Conservation (phyloP, 2,888 invertebrate species). For the Zelleria hepariella region DNA sequence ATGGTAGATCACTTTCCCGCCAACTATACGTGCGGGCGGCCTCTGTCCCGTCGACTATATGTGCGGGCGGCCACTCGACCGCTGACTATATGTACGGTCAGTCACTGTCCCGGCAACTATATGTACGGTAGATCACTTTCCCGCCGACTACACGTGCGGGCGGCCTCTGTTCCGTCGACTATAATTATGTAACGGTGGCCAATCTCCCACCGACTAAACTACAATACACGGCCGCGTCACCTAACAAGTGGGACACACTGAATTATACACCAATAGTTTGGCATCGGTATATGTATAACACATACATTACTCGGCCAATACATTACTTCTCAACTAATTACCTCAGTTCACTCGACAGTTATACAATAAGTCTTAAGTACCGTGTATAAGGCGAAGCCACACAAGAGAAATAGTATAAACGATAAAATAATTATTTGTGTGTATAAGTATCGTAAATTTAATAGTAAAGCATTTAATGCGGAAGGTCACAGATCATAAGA, state of each 20-base stretch:
- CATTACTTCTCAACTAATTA: neutral
- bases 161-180: too few species aligned
- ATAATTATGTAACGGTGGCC: too few species aligned
- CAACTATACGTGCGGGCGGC: too few species aligned
- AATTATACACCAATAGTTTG: neutral
- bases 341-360: neutral
- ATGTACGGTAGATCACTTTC: too few species aligned
- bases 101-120: neutral
- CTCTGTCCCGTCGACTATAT: too few species aligned
- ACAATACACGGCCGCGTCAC: too few species aligned
- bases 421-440: neutral
- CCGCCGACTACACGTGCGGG: too few species aligned
- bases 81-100: too few species aligned
- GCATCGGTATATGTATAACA: neutral
- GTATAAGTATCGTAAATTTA: neutral
- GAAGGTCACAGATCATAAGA: conserved; percentile 7
- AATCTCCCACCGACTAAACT: too few species aligned
- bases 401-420: neutral
- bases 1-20: too few species aligned
- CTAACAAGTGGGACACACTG: neutral
- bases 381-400: neutral
- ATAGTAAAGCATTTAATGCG: conserved; percentile 5
- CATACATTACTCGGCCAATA: neutral
- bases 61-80: too few species aligned
- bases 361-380: neutral